phyloP scores from a whole-genome alignment of 2,797 vertebrate genomes.

The Phrynocephalus vlangalii region DNA sequence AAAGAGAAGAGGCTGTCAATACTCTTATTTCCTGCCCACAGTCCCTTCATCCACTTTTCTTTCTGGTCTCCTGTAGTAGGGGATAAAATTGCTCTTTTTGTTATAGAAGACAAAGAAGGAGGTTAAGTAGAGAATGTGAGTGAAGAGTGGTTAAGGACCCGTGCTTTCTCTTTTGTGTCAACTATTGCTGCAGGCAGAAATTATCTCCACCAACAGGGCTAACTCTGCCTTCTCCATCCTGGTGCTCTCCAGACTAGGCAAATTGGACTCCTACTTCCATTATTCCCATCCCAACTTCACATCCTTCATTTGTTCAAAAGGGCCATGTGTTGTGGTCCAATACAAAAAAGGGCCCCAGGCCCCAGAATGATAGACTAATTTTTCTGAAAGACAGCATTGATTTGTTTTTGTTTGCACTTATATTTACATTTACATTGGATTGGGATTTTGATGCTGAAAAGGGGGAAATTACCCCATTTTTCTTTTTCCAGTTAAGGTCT shows the following conservation, averaged over 20 bases:
- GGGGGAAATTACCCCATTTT: background rate
- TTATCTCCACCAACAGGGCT: no score
- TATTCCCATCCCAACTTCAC: no score
- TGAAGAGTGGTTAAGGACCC: no score
- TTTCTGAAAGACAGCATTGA: background rate
- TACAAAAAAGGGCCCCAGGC: no score
- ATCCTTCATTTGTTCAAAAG: no score
- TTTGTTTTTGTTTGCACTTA: no score
- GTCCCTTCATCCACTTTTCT: background rate
- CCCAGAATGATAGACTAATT: no score
- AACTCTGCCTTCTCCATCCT: background rate
- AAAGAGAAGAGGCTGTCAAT: background rate
- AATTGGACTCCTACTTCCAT: no score
- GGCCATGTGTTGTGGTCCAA: no score
- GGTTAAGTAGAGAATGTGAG: background rate
- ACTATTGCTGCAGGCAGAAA: no score
- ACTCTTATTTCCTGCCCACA: background rate
- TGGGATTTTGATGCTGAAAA: background rate
- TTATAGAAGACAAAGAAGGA: background rate
- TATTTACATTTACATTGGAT: no score
- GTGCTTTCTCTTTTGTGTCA: no score
- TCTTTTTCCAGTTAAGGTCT: background rate
- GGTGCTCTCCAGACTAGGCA: background rate
- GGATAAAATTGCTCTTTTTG: background rate
- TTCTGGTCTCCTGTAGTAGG: background rate